A percentile compares a stretch with the other conserved stretches of the same genome.
These are phyloP conservation scores for Syngnathus acus DNA, from an alignment of 2,797 vertebrate genomes.

Conservation along the genomic window DNA sequence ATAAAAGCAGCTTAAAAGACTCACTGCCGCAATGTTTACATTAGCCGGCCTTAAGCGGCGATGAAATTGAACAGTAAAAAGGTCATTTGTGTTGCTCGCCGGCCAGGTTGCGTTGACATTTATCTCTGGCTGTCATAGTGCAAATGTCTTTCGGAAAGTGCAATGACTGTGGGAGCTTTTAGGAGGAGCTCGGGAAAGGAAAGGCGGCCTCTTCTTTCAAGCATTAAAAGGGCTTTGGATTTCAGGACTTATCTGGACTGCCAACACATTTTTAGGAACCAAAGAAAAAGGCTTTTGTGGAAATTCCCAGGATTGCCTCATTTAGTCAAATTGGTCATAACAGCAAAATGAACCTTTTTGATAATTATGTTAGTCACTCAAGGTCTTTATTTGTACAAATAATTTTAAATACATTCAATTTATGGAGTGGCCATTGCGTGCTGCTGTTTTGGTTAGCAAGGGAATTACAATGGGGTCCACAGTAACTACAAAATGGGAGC, in stretches of 20 bases:
- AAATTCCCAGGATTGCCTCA: not conserved
- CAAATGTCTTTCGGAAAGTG: constrained; percentile 26
- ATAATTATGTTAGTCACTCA: too few species aligned
- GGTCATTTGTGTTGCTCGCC: constrained; percentile 39
- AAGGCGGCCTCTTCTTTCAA: not conserved
- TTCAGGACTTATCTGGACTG: not conserved
- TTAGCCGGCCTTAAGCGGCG: constrained; percentile 45
- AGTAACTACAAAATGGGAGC: too few species aligned
- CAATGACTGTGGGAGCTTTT: not conserved
- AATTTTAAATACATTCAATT: too few species aligned
- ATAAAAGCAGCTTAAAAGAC: constrained; percentile 75
- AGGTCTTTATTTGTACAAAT: too few species aligned
- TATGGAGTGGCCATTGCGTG: too few species aligned
- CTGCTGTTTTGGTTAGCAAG: too few species aligned
- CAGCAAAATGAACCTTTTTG: too few species aligned
- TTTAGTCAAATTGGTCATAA: too few species aligned
- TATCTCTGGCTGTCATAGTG: constrained; percentile 52
- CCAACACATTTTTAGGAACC: not conserved
- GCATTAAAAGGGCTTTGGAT: not conserved
- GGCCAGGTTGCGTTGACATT: constrained; percentile 52
- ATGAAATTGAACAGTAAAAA: constrained; percentile 57
- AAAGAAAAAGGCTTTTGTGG: not conserved
- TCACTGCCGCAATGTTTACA: constrained; percentile 63
- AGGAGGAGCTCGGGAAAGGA: not conserved
- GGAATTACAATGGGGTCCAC: too few species aligned